Base-by-base conservation (phyloP, 1,140 invertebrate species). In the Zelostemma sp. region DNA sequence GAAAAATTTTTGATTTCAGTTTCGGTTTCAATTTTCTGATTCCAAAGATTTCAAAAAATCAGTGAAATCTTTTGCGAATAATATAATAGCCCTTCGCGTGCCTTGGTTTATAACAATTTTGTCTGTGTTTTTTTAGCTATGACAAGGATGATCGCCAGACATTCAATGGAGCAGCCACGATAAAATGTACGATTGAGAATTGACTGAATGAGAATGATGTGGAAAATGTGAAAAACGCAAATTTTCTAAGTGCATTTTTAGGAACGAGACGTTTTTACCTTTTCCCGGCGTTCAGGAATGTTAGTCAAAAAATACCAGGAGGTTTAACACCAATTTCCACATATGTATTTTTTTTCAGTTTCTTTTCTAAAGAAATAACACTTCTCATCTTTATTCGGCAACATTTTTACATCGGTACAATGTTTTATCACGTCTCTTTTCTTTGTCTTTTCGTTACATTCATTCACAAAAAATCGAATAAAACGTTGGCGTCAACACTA, bases 121-220 rank as follows among this genome's bases (percentile, higher is more conserved):
- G n/a, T n/a, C n/a, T n/a, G n/a, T n/a, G n/a, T n/a, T n/a, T n/a
- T n/a, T 16, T 56, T 19, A 18, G 12, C 25, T 38, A 64, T 60
- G 61, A 56, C 56, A 35, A 47, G 47, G 58, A 70, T 66, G 62
- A 70, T 53, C 17, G 46, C 61, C 55, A 72, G 45, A 57, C 60
- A 72, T 66, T 65, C 56, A 46, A 68, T 72, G 69, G 33, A 72
- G 45, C 48, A 57, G 45, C 51, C 56, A 41, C 50, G 51, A 41
- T 25, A 25, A 56, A 72, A 72, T 72, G 64, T 43, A 64, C 59
- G 60, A 56, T 68, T 67, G 60, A 72, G 11, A 65, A 72, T 72
- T 57, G 67, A 72, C 70, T 68, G 69, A 72, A 72, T 65, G 64
- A 65, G 58, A 72, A 67, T 66, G 70, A 68, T 65, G 69, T 72